These are phyloP conservation scores for Parnassius mnemosyne DNA, from an alignment of 2,888 invertebrate genomes.

Conservation along the genomic window DNA sequence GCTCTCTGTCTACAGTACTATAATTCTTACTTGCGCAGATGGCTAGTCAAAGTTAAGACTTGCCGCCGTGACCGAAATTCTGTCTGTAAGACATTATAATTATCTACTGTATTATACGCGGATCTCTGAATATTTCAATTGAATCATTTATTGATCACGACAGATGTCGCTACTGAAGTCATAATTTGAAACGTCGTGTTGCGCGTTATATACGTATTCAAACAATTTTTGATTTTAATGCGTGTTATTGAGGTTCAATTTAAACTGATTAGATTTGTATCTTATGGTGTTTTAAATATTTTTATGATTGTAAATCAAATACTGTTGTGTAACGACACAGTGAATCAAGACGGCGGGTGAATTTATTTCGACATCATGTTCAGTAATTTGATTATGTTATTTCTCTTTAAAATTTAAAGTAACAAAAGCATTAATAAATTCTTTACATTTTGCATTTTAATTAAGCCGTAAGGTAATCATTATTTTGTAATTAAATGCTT, in stretches of 20 bases:
- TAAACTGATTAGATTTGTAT: not conserved
- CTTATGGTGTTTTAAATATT: not conserved
- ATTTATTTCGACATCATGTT: constrained; percentile 36
- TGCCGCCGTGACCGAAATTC: too few relatives aligned
- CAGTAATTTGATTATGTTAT: constrained; percentile 34
- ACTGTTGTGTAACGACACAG: constrained; percentile 29
- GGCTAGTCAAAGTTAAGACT: too few relatives aligned
- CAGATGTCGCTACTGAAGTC: constrained; percentile 48
- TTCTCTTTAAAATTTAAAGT: constrained; percentile 1
- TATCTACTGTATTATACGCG: too few relatives aligned
- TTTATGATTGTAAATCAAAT: constrained; percentile 25
- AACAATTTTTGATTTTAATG: not conserved
- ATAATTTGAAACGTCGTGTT: constrained; percentile 8
- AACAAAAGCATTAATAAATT: not conserved
- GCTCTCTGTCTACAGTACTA: too few relatives aligned
- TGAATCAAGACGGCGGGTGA: constrained; percentile 28
- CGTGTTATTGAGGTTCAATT: not conserved
- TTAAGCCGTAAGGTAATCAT: too few relatives aligned
- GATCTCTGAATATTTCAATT: constrained; percentile 37
- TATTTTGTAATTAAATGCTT: too few relatives aligned
- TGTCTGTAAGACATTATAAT: too few relatives aligned
- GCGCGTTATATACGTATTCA: not conserved
- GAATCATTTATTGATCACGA: constrained; percentile 52
- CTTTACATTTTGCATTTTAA: too few relatives aligned
- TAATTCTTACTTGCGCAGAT: too few relatives aligned